Evolutionary conservation across 1,140 invertebrate species (phyloP).

Genomic region (Calliphora vicina): DNA sequence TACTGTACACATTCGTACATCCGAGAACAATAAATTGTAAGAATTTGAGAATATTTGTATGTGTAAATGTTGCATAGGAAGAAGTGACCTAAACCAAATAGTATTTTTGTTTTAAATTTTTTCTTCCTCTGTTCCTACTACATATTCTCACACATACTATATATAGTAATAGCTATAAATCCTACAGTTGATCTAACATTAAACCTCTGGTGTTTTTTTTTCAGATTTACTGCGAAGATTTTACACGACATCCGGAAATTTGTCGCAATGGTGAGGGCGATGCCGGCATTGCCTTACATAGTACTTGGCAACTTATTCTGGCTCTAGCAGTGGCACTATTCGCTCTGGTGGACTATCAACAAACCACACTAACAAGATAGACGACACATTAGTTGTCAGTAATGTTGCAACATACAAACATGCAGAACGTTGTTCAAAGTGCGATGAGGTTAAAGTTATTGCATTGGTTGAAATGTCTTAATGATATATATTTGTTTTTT

Average conservation of each 20-base stretch:
- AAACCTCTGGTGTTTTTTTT: constrained; percentile 14
- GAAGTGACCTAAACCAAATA: too few species aligned
- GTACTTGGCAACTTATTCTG: constrained; percentile 3
- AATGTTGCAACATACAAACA: not conserved
- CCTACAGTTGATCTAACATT: not conserved
- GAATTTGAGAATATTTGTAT: not conserved
- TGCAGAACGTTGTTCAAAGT: not conserved
- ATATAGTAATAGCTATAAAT: not conserved
- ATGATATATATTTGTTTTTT: not conserved
- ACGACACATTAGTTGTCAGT: constrained; percentile 4
- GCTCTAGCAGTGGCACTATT: not conserved
- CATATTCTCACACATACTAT: not conserved
- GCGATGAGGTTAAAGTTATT: not conserved
- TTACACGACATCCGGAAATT: constrained; percentile 50
- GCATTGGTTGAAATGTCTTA: not conserved
- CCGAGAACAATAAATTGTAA: too few species aligned
- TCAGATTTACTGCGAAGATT: constrained; percentile 58
- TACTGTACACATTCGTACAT: too few species aligned
- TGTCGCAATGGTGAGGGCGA: constrained; percentile 48
- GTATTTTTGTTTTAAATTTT: too few species aligned
- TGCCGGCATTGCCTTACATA: constrained; percentile 36
- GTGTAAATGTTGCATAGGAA: not conserved
- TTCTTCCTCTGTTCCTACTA: not conserved
- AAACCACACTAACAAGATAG: constrained; percentile 21
- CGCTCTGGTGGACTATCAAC: constrained; percentile 10